Conservation (phyloP, 2,113 vertebrate species). For the Oplegnathus fasciatus region DNA sequence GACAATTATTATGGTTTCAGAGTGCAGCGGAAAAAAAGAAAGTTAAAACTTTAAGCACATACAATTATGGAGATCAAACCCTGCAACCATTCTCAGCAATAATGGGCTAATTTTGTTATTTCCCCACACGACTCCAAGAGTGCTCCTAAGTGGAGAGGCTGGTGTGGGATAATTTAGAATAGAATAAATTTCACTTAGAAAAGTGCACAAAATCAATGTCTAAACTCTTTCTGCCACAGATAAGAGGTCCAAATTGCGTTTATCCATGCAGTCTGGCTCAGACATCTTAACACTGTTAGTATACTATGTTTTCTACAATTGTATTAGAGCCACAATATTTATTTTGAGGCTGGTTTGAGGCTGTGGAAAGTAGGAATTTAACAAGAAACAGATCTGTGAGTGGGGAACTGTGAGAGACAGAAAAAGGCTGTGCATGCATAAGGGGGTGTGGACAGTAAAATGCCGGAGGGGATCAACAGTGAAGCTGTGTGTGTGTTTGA, state of each 20-base stretch:
- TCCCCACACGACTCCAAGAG: neutral
- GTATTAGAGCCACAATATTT: slow-evolving; percentile 64
- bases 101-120: slow-evolving; percentile 41
- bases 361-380: slow-evolving; percentile 64
- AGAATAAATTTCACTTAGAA: slow-evolving; percentile 8
- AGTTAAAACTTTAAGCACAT: slow-evolving; percentile 42
- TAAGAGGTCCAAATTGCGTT: neutral
- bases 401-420: slow-evolving; percentile 48
- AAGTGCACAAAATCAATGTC: slow-evolving; percentile 13
- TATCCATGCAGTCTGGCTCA: slow-evolving; percentile 13
- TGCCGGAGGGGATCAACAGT: slow-evolving; percentile 65
- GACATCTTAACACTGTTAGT: slow-evolving; percentile 25
- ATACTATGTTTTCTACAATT: slow-evolving; percentile 37
- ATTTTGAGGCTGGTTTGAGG: slow-evolving; percentile 55
- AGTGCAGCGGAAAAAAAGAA: neutral
- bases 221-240: slow-evolving; percentile 16
- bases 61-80: slow-evolving; percentile 62
- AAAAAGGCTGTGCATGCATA: slow-evolving; percentile 56
- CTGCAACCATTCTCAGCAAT: slow-evolving; percentile 25
- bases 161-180: slow-evolving; percentile 19
- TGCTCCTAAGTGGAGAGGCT: neutral
- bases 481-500: slow-evolving; percentile 38
- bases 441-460: slow-evolving; percentile 76
- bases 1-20: slow-evolving; percentile 61
- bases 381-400: slow-evolving; percentile 73